Percentiles rank a stretch among this genome's conserved stretches.
Evolutionary conservation across 30 jellyfish, hydroid and myxozoan genomes (phyloP).

Genomic region (Cassiopea andromeda): DNA sequence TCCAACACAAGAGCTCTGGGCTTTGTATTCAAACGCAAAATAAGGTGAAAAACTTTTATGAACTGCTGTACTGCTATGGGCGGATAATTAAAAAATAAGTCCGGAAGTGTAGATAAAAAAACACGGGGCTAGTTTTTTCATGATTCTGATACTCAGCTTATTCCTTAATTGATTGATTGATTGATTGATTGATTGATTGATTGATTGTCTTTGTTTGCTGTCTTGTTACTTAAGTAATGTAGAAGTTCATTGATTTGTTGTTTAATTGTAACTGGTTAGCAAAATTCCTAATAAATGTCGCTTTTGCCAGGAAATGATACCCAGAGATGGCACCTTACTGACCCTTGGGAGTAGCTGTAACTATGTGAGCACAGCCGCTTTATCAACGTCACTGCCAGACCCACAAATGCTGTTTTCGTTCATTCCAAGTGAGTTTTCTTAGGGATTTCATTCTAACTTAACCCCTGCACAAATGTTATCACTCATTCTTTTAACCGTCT

Average conservation of each 20-base stretch:
- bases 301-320: conserved; percentile 83
- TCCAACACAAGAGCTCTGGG: conserved; percentile 71
- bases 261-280: neutral
- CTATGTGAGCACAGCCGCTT: conserved; percentile 8
- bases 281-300: too few species aligned
- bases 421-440: conserved; percentile 78
- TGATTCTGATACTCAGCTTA: neutral
- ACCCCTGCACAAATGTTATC: too few species aligned
- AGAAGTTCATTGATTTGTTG: neutral
- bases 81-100: too few species aligned
- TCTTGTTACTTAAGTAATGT: neutral
- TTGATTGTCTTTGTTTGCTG: neutral
- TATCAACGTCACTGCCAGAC: conserved; percentile 65
- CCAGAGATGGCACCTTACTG: conserved; percentile 76
- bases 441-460: too few species aligned
- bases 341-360: conserved; percentile 80
- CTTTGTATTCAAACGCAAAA: conserved; percentile 88
- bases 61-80: too few species aligned
- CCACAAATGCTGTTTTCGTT: conserved; percentile 91
- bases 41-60: conserved; percentile 45
- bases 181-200: neutral
- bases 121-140: too few species aligned
- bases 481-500: too few species aligned
- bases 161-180: neutral
- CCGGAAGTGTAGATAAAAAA: too few species aligned